Conservation (phyloP, 2,888 invertebrate species). For the Electrophaes corylata region DNA sequence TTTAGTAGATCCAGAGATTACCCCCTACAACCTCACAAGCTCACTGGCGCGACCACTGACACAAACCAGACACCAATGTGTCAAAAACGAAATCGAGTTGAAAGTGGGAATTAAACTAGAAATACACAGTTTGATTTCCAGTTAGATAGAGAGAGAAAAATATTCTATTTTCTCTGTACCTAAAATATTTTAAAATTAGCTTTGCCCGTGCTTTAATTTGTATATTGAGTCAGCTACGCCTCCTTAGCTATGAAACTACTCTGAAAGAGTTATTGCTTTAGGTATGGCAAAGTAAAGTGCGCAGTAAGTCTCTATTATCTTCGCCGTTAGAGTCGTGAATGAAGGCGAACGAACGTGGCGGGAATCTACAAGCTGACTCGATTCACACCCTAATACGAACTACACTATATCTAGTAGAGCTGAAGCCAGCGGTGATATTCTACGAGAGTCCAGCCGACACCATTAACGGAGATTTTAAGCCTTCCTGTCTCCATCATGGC, state of each 20-base stretch:
- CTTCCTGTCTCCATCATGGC: no score
- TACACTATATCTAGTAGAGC: conserved; percentile 27
- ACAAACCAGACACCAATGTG: no score
- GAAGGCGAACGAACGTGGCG: conserved; percentile 76
- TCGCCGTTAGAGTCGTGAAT: conserved; percentile 81
- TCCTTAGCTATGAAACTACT: conserved; percentile 64
- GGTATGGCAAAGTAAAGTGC: conserved; percentile 78
- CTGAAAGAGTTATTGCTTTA: conserved; percentile 72
- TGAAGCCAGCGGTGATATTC: conserved; percentile 8
- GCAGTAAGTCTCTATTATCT: conserved; percentile 83
- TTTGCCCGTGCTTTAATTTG: neutral
- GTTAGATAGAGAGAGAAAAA: no score
- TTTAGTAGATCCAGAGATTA: no score
- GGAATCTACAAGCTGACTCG: conserved; percentile 74
- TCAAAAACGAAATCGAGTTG: no score
- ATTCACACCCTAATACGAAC: conserved; percentile 59
- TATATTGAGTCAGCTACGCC: conserved; percentile 9
- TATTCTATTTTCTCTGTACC: no score
- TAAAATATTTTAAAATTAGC: no score
- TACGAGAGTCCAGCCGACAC: neutral
- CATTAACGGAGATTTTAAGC: no score
- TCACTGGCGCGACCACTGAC: no score
- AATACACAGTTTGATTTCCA: no score
- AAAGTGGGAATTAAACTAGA: no score
- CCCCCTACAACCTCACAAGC: no score